These are phyloP conservation scores for Mus pahari DNA, from an alignment of 2,113 vertebrate species.

Conservation along the genomic window DNA sequence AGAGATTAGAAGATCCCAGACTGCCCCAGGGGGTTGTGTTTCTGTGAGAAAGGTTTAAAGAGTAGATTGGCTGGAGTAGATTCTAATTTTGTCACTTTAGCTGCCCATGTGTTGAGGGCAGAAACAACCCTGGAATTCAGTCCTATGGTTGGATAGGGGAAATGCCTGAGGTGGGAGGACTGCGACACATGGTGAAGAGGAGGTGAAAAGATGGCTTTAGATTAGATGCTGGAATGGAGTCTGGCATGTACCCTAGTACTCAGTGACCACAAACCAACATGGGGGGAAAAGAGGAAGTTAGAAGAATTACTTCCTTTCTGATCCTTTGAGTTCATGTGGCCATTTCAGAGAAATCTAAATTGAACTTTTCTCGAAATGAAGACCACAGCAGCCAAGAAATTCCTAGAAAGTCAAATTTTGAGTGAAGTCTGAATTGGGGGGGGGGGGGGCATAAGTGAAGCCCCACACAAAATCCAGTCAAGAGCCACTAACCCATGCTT, in stretches of 20 bases:
- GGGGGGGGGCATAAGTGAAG: neutral
- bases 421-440: neutral
- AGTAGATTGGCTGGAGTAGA: neutral
- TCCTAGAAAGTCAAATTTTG: slow-evolving; percentile 28
- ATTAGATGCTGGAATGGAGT: neutral
- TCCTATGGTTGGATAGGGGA: neutral
- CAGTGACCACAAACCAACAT: neutral
- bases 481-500: neutral
- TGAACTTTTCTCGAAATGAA: neutral
- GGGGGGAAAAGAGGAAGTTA: neutral
- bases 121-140: neutral
- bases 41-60: neutral
- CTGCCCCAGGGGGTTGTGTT: neutral
- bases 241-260: too few species aligned
- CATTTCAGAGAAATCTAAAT: slow-evolving; percentile 34
- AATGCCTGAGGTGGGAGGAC: neutral
- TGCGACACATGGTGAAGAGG: neutral
- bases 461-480: rapidly evolving
- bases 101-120: neutral
- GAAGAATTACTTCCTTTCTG: neutral
- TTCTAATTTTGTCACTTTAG: neutral
- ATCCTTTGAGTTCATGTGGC: neutral
- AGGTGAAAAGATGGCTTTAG: rapidly evolving
- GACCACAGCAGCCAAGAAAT: neutral
- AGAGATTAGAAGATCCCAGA: neutral